Conservation (phyloP, 2,113 vertebrate genomes). For the Hypocryptadius cinnamomeus region DNA sequence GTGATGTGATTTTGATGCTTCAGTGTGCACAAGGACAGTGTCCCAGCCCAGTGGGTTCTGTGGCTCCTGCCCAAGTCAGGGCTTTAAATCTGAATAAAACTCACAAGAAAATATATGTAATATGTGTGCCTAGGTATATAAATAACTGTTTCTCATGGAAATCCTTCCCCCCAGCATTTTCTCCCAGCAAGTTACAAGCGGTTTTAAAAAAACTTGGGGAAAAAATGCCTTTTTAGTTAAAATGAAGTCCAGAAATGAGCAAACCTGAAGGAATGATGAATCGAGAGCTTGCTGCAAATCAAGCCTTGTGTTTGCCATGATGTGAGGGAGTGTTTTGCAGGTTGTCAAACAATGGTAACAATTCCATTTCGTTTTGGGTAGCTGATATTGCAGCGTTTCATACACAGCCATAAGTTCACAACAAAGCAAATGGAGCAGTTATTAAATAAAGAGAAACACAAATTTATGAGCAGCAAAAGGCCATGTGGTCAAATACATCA, state of each 20-base stretch:
- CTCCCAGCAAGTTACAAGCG: neutral
- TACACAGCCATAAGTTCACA: neutral
- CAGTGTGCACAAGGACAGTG: neutral
- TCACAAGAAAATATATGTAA: rapidly evolving
- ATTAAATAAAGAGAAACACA: neutral
- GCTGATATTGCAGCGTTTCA: neutral
- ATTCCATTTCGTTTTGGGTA: neutral
- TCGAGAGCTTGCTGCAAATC: neutral
- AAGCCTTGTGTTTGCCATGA: neutral
- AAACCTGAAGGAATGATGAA: neutral
- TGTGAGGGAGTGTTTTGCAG: neutral
- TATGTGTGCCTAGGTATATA: too few species aligned
- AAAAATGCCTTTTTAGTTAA: neutral
- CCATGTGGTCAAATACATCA: neutral
- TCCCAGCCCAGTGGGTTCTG: neutral
- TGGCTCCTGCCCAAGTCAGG: neutral
- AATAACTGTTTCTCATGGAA: neutral
- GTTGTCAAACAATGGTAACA: neutral
- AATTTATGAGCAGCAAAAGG: neutral
- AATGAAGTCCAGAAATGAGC: neutral
- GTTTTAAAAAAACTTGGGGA: neutral
- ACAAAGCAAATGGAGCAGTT: neutral
- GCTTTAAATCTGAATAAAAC: neutral
- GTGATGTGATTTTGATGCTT: neutral
- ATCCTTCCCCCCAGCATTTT: neutral